Conservation (phyloP, 2,888 invertebrate species). For the Calliopum simillimum region DNA sequence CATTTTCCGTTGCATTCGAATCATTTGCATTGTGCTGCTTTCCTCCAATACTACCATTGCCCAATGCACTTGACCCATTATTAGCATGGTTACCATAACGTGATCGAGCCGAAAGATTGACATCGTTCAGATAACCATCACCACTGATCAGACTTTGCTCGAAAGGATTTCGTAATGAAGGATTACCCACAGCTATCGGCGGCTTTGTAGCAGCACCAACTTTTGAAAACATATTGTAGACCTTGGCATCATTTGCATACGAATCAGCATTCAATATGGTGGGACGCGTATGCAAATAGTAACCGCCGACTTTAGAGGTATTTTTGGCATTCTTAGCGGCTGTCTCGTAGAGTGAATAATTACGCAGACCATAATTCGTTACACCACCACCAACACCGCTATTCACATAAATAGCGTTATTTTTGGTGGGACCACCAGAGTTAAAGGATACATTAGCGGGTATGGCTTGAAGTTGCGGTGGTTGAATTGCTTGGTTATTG, state of each 20-base stretch:
- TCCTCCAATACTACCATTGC: slow-evolving; percentile 12
- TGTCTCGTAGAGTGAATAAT: slow-evolving; percentile 58
- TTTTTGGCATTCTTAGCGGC: slow-evolving; percentile 62
- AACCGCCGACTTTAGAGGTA: slow-evolving; percentile 54
- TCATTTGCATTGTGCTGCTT: slow-evolving; percentile 22
- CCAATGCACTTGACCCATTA: slow-evolving; percentile 23
- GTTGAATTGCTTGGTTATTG: slow-evolving; percentile 39
- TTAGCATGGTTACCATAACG: slow-evolving; percentile 26
- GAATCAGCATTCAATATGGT: slow-evolving; percentile 45
- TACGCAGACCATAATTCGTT: slow-evolving; percentile 42
- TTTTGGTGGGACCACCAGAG: slow-evolving; percentile 37
- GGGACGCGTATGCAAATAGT: slow-evolving; percentile 57
- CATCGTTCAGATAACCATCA: slow-evolving; percentile 43
- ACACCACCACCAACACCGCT: slow-evolving; percentile 34
- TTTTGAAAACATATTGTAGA: slow-evolving; percentile 64
- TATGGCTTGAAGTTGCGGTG: slow-evolving; percentile 53
- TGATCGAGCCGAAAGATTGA: slow-evolving; percentile 51
- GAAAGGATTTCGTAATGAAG: slow-evolving; percentile 50
- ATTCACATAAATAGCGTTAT: slow-evolving; percentile 48
- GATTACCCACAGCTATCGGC: slow-evolving; percentile 39
- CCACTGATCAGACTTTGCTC: slow-evolving; percentile 45
- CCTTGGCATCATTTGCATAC: slow-evolving; percentile 49
- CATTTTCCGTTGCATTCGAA: slow-evolving; percentile 22
- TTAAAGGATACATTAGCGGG: slow-evolving; percentile 56
- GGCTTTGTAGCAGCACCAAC: slow-evolving; percentile 50